Percentiles rank a stretch among this genome's conserved stretches.
These are phyloP conservation scores for Mormoops blainvillei DNA, from an alignment of 2,113 vertebrate genomes.

Conservation along the genomic window DNA sequence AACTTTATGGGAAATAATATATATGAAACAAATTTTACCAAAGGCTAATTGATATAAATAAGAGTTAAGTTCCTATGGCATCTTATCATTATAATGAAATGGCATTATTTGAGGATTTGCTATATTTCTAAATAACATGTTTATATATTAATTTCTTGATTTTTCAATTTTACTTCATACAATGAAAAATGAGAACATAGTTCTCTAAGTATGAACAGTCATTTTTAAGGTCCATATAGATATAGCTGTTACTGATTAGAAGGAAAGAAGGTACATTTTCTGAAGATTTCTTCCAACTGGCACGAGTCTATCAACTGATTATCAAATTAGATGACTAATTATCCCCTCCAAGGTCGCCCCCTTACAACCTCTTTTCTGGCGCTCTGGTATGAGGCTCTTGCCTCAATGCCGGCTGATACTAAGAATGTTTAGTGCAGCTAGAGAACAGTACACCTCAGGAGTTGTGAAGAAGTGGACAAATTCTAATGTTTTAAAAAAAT, in stretches of 20 bases:
- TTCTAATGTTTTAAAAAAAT: neutral
- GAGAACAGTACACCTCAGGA: neutral
- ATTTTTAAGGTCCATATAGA: neutral
- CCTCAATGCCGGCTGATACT: neutral
- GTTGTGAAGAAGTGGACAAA: neutral
- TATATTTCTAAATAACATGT: neutral
- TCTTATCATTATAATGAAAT: neutral
- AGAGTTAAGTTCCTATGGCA: neutral
- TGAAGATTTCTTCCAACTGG: neutral
- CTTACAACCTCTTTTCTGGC: neutral
- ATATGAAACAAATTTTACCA: neutral
- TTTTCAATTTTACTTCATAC: neutral
- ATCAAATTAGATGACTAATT: neutral
- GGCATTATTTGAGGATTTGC: neutral
- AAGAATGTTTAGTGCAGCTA: neutral
- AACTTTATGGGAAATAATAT: neutral
- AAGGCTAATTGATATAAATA: neutral
- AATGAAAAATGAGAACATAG: neutral
- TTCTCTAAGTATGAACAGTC: neutral
- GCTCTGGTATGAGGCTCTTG: neutral
- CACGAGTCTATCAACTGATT: neutral
- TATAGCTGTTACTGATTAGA: neutral
- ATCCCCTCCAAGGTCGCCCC: neutral
- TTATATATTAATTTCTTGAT: neutral
- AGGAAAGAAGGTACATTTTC: neutral